Conservation (phyloP, 23 tunicate genomes). For the Diplosoma virens region DNA sequence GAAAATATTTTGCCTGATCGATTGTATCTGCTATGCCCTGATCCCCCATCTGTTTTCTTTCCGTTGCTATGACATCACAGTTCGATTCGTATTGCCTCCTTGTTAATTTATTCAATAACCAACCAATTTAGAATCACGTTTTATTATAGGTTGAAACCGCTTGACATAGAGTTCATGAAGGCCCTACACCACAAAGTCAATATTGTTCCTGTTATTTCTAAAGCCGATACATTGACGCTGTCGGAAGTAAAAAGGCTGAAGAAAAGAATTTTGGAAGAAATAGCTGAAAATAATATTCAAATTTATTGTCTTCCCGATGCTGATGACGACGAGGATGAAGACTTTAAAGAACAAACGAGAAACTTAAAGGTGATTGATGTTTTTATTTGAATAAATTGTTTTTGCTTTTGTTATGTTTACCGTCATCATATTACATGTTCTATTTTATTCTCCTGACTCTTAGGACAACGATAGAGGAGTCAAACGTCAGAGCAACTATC, state of each 20-base stretch:
- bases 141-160: conserved; percentile 73
- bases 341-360: conserved; percentile 97
- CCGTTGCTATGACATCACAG: no score
- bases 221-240: conserved; percentile 95
- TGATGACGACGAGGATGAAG: conserved; percentile 99
- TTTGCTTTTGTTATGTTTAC: not conserved
- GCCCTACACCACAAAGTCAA: conserved; percentile 97
- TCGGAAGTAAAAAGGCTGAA: conserved; percentile 80
- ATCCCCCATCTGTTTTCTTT: no score
- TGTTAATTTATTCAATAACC: no score
- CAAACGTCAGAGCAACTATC: no score
- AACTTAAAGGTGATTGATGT: conserved; percentile 83
- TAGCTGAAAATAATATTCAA: conserved; percentile 72
- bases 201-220: conserved; percentile 98
- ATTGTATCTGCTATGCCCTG: no score
- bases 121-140: no score
- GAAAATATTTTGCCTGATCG: no score
- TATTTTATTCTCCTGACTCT: no score
- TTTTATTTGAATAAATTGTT: no score
- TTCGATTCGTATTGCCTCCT: no score
- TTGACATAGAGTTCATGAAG: conserved; percentile 99
- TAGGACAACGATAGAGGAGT: no score
- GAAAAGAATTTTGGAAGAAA: conserved; percentile 84
- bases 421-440: no score
- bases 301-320: conserved; percentile 99